Base-by-base conservation (phyloP, 1,140 invertebrate species). In the Drosophila obscura region DNA sequence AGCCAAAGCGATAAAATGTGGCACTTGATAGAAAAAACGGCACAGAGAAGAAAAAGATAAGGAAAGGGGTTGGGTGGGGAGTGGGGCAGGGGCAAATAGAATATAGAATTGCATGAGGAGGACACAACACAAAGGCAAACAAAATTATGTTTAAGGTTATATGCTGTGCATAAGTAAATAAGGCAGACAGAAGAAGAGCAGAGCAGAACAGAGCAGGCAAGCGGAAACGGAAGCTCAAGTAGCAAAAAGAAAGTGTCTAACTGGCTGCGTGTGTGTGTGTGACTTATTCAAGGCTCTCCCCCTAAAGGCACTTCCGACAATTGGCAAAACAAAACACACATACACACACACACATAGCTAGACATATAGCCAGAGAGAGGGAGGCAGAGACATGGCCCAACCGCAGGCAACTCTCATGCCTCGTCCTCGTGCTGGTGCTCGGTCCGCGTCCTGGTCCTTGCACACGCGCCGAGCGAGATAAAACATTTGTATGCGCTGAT, bases 141-240 rank as follows among this genome's bases (percentile, higher is more conserved):
- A 82, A 87, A 87, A 87, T 87, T 87, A 87, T 87, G 82, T 87
- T 87, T 87, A 87, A 87, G 82, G 82, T 87, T 87, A 88, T 87
- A 87, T 87, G 82, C 82, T 75, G 82, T 87, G 82, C 83, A 87
- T 87, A 87, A 87, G 83, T 87, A 87, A 87, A 80, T 87, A 81
- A 87, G 82, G 76, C 78, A 74, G 73, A 71, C 73, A 52, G 35
- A 13, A 39, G 35, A 39, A 49, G 35, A 49, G 35, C 41, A 56
- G 75, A 51, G 44, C 35, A 62, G 55, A 57, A 48, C 48, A 51
- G 50, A 52, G 28, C 64, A 66, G 57, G 63, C 73, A 60, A 79
- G 78, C 82, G 82, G 82, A 87, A 87, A 66, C 82, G 82, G 82
- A 87, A 82, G 82, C 79, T 75, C 82, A 73, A 85, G 82, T 78